Base-by-base conservation (phyloP, 2,113 vertebrate species). In the Scomber japonicus region DNA sequence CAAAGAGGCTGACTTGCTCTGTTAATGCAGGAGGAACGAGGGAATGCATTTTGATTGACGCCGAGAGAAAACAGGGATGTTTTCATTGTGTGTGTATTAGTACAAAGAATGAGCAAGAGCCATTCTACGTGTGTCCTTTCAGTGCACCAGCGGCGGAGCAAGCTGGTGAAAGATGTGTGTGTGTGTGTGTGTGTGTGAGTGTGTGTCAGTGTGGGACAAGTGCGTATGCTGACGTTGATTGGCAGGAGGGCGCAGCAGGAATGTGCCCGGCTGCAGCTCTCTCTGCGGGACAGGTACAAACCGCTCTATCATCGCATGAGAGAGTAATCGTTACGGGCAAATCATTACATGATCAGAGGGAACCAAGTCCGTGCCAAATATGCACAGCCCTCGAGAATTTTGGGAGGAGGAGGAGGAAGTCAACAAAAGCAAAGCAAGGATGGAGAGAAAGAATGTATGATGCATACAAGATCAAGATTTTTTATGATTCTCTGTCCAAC, bases 291-390 rank as follows among this genome's bases (percentile, higher is more conserved):
- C 78, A 80, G 77, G 83, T 69, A 88, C 73, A 78, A 86, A 85
- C 86, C 13, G 21, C 85, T 84, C 82, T 0, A 72, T 93, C 88
- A 79, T 75, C 83, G 55, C 86, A 77, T 14, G 65, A 82, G 68
- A 83, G 78, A 55, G 75, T 84, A 89, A 84, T 90, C 69, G 71
- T 88, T 90, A 86, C 19, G 65, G 86, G 80, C 86, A 91, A 93
- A 94, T 92, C 88, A 83, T 93, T 91, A 89, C 88, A 90, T 76
- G 78, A 94, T 84, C 77, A 78, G 79, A 88, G 49, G 63, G 44
- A 81, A 65, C 57, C 46, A 17, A 13, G 5, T 17, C 51, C 3
- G 44, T 53, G 80, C 73, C 88, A 90, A 88, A 60, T 82, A 80
- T 88, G 83, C 69, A 46, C 21, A 35, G 63, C 66, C 48, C n/a